phyloP scores from a whole-genome alignment of 2,888 invertebrate genomes.

The Strigamia maritima region DNA sequence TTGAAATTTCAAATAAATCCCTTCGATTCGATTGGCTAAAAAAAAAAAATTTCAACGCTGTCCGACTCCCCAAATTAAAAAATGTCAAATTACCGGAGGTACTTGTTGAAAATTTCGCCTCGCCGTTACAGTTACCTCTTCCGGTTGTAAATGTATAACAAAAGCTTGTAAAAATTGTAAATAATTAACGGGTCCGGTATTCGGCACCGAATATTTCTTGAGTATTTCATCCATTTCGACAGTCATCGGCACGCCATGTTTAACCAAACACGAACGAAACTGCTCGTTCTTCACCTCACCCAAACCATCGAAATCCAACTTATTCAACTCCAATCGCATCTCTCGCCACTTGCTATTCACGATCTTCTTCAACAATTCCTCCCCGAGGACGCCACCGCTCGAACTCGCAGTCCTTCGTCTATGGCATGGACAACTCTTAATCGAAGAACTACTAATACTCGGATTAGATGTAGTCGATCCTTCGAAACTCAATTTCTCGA shows the following conservation, averaged over 20 bases:
- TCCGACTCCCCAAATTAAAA: neutral
- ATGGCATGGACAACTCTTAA: too few species aligned
- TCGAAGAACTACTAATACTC: too few species aligned
- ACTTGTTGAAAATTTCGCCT: neutral
- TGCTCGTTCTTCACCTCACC: neutral
- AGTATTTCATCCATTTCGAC: slow-evolving; percentile 2
- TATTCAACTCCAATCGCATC: neutral
- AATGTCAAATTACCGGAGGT: neutral
- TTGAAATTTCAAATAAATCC: too few species aligned
- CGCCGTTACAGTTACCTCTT: neutral
- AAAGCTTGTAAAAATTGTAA: slow-evolving; percentile 34
- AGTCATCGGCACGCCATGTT: neutral
- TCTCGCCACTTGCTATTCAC: slow-evolving; percentile 28
- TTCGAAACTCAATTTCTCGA: too few species aligned
- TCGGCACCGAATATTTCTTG: neutral
- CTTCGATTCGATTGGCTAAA: neutral
- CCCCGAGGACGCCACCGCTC: neutral
- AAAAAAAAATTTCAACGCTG: neutral
- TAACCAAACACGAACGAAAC: neutral
- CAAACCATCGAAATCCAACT: slow-evolving; percentile 3
- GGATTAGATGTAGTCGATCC: too few species aligned
- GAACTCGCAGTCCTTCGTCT: too few species aligned
- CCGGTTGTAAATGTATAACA: slow-evolving; percentile 17
- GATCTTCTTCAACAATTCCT: neutral
- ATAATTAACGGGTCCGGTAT: slow-evolving; percentile 23